Percentiles rank a stretch among this genome's conserved stretches.
phyloP scores from a whole-genome alignment of 2,888 invertebrate genomes.

The Tiliacea citrago region DNA sequence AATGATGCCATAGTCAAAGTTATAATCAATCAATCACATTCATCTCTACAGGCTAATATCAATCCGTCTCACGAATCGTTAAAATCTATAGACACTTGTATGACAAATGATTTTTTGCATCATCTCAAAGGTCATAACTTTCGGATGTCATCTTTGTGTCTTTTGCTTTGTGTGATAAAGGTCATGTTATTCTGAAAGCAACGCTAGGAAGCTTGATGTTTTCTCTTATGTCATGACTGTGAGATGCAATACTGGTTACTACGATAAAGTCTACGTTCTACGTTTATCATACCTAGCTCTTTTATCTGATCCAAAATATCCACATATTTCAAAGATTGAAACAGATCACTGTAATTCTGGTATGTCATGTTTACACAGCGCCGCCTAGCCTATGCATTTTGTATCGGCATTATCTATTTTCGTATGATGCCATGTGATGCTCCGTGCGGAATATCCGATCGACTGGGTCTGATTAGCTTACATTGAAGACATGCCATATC shows the following conservation, averaged over 20 bases:
- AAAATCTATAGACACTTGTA: conserved; percentile 46
- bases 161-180: conserved; percentile 44
- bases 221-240: conserved; percentile 25
- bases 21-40: conserved; percentile 43
- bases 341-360: not conserved
- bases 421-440: conserved; percentile 41
- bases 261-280: not conserved
- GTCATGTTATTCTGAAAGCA: conserved; percentile 34
- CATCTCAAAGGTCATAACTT: conserved; percentile 44
- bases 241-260: conserved; percentile 6
- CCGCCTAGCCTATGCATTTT: conserved; percentile 35
- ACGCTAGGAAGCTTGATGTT: conserved; percentile 11
- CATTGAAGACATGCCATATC: conserved; percentile 30
- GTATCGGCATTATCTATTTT: conserved; percentile 56
- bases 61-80: conserved; percentile 49
- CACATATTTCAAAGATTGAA: not conserved
- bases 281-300: not conserved
- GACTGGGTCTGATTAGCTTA: conserved; percentile 40
- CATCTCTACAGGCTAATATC: conserved; percentile 17
- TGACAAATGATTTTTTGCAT: conserved; percentile 54
- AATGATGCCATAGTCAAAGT: conserved; percentile 19
- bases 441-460: conserved; percentile 52
- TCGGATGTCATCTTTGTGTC: conserved; percentile 47
- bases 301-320: not conserved
- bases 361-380: conserved; percentile 16